Base-by-base conservation (phyloP, 2,113 vertebrate genomes). In the Cochlearius cochlearius region DNA sequence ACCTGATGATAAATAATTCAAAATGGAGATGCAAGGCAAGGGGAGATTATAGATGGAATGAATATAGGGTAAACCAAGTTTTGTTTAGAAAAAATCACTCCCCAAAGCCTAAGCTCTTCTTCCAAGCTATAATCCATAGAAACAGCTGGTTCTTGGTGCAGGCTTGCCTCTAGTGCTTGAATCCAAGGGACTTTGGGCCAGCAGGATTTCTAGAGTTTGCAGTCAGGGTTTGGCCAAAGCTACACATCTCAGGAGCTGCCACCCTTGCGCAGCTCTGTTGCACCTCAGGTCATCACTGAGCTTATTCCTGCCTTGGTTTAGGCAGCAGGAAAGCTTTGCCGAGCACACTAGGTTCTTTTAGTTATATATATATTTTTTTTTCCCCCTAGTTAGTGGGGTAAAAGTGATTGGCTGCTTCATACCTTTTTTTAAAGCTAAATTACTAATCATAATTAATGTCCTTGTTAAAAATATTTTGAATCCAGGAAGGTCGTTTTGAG, bases 1-100 rank as follows among this genome's bases (percentile, higher is more conserved):
- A 95, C 89, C 89, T 69, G 77, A 56, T 72, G 64, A 79, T 97
- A 95, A 95, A 97, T 97, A 95, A 95, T 95, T 95, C 50, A 94
- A 66, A 91, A 73, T 88, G 79, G 74, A 91, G 86, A 52, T 76
- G 50, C 49, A 41, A 81, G 83, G 83, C 68, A 68, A 79, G 47
- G 41, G 62, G 58, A 94, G 36, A 58, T 72, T 75, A 50, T 34
- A 59, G 62, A 66, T 9, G 11, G 56, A 82, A 68, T 64, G 66
- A 84, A 45, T 71, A 38, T 30, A 47, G 8, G 11, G 52, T 43
- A 94, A 90, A 76, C 34, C 11, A 39, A 52, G 26, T 56, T 87
- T 56, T 87, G 14, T 17, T 13, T 3, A 26, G 17, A n/a, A 73
- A 32, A 52, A 79, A 39, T 1, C 52, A 22, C 52, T 78, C 41